Conservation (phyloP, 2,888 invertebrate species). For the Cantharis rustica region DNA sequence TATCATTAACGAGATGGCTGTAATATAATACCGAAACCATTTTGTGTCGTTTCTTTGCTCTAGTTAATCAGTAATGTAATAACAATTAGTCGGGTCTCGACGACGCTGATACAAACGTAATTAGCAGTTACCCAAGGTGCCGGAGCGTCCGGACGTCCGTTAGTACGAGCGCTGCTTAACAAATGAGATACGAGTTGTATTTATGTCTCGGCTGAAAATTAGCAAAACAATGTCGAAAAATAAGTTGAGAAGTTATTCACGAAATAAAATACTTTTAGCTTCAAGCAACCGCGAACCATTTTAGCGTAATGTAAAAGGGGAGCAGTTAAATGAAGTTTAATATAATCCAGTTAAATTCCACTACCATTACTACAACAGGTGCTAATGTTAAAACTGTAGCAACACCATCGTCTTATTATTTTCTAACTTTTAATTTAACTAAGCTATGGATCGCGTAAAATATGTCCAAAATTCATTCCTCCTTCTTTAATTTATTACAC, state of each 20-base stretch:
- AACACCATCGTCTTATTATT: neutral
- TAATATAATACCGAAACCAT: constrained; percentile 36
- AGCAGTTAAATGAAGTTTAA: constrained; percentile 41
- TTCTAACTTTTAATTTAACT: constrained; percentile 18
- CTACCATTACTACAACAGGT: constrained; percentile 38
- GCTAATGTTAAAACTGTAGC: constrained; percentile 28
- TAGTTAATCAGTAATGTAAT: constrained; percentile 34
- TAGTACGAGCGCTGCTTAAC: constrained; percentile 37
- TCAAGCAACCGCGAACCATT: constrained; percentile 32
- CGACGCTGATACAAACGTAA: constrained; percentile 38
- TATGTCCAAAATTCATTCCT: neutral
- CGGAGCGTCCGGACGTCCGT: constrained; percentile 34
- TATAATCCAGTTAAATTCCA: constrained; percentile 40
- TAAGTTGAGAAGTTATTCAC: constrained; percentile 27
- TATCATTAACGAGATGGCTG: constrained; percentile 35
- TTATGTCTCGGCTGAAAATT: constrained; percentile 35
- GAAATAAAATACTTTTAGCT: constrained; percentile 31
- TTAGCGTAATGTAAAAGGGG: constrained; percentile 34
- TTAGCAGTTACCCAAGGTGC: constrained; percentile 34
- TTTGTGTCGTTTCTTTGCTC: constrained; percentile 23
- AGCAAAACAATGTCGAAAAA: constrained; percentile 37
- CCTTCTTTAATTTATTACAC: constrained; percentile 3
- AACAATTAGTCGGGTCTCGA: constrained; percentile 35
- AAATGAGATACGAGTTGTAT: constrained; percentile 36
- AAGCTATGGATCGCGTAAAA: constrained; percentile 1